Percentiles rank a stretch among this genome's conserved stretches.
Evolutionary conservation across 2,888 invertebrate genomes (phyloP).

Genomic region (Noctuana brunneofusca): DNA sequence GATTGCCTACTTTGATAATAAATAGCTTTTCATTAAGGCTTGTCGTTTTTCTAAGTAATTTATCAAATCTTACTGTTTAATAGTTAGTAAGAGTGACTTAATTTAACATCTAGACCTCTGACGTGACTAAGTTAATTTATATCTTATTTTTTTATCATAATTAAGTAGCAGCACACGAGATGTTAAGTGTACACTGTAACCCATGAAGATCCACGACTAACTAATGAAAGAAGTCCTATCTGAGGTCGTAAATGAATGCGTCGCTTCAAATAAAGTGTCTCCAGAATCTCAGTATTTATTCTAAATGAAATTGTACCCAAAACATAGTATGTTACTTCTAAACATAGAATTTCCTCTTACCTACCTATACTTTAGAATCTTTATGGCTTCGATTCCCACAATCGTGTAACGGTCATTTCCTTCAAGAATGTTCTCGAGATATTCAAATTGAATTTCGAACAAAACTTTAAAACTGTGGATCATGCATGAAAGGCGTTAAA

Average conservation of each 20-base stretch:
- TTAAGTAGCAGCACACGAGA: not conserved
- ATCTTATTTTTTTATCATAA: not conserved
- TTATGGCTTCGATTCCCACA: constrained; percentile 34
- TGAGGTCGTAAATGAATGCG: too few species aligned
- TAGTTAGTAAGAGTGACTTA: not conserved
- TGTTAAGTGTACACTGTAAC: not conserved
- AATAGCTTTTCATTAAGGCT: constrained; percentile 11
- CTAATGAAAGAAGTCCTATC: too few species aligned
- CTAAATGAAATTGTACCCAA: not conserved
- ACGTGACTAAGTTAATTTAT: not conserved
- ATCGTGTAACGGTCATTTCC: constrained; percentile 26
- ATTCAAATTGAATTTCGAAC: constrained; percentile 37
- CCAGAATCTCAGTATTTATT: too few species aligned
- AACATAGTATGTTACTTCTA: constrained; percentile 8
- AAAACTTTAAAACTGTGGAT: constrained; percentile 49
- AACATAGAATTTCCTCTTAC: constrained; percentile 17
- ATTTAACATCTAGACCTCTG: too few species aligned
- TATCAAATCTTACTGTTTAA: constrained; percentile 1
- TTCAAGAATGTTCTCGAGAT: constrained; percentile 27
- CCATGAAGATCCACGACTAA: too few species aligned
- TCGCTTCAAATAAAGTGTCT: too few species aligned
- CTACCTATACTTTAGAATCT: constrained; percentile 19
- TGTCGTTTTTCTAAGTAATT: not conserved
- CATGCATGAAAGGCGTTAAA: constrained; percentile 71
- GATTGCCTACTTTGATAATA: constrained; percentile 20